A percentile compares a stretch with the other conserved stretches of the same genome.
Conservation (phyloP, 2,113 vertebrate species). For the Hippoglossus stenolepis region DNA sequence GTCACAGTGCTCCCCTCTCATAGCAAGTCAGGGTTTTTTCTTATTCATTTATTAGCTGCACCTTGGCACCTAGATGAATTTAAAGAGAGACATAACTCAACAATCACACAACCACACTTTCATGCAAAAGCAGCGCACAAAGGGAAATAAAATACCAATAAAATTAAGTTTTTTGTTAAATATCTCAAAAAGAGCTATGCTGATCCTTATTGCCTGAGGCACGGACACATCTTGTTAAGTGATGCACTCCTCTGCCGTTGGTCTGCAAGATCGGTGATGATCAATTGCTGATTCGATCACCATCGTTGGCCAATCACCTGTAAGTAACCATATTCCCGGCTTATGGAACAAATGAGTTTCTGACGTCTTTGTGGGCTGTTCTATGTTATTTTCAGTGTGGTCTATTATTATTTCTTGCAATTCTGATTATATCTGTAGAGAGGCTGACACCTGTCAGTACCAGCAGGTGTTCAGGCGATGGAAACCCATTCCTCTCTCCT, state of each 20-base stretch:
- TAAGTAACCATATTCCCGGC: not conserved
- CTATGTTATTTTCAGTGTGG: not conserved
- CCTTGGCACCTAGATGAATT: slow-evolving; percentile 42
- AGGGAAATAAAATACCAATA: not conserved
- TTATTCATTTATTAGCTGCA: slow-evolving; percentile 50
- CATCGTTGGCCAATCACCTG: slow-evolving; percentile 21
- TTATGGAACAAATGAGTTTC: slow-evolving; percentile 17
- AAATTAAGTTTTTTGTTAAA: too few species aligned
- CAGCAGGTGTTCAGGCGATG: slow-evolving; percentile 45
- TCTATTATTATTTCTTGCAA: slow-evolving; percentile 2
- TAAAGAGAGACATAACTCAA: slow-evolving; percentile 12
- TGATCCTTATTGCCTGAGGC: slow-evolving; percentile 29
- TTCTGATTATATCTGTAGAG: slow-evolving; percentile 32
- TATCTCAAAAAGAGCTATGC: not conserved
- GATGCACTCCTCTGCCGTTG: slow-evolving; percentile 29
- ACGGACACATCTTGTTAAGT: slow-evolving; percentile 39
- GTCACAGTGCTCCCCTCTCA: slow-evolving; percentile 25
- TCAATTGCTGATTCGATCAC: slow-evolving; percentile 44
- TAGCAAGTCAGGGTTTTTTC: slow-evolving; percentile 43
- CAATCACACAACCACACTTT: slow-evolving; percentile 1
- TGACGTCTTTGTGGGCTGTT: not conserved
- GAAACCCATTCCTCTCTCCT: slow-evolving; percentile 50
- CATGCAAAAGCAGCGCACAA: not conserved
- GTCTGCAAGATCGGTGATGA: slow-evolving; percentile 25
- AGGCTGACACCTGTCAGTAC: slow-evolving; percentile 46